phyloP scores from a whole-genome alignment of 2,113 vertebrate genomes.

The Bujurquina vittata region DNA sequence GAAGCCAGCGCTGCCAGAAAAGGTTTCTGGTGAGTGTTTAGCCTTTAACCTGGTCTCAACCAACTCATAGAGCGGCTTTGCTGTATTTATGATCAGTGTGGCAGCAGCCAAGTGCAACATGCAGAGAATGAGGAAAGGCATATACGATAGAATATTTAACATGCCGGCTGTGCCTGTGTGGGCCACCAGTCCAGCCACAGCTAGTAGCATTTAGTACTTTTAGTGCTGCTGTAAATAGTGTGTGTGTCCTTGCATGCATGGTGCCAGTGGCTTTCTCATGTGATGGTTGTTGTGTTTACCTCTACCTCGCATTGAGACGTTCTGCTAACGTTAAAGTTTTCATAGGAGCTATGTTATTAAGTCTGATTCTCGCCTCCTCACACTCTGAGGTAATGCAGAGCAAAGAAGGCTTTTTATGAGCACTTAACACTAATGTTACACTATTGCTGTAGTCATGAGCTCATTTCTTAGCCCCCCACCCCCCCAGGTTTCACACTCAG shows the following conservation, averaged over 20 bases:
- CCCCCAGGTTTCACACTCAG: conserved; percentile 23
- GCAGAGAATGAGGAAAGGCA: conserved; percentile 5
- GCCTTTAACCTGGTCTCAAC: not conserved
- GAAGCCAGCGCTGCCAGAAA: not conserved
- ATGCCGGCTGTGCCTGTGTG: conserved; percentile 55
- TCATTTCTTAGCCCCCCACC: conserved; percentile 50
- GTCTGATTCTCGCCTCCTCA: conserved; percentile 23
- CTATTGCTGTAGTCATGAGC: conserved; percentile 60
- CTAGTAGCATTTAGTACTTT: conserved; percentile 2
- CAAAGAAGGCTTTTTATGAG: conserved; percentile 64
- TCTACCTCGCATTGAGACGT: not conserved
- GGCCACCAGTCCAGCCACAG: conserved; percentile 13
- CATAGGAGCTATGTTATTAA: conserved; percentile 29
- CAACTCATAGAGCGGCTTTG: conserved; percentile 6
- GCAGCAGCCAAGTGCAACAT: conserved; percentile 2
- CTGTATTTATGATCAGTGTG: conserved; percentile 22
- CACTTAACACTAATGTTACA: conserved; percentile 60
- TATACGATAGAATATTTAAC: conserved; percentile 19
- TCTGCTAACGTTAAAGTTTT: conserved; percentile 42
- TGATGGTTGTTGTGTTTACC: not conserved
- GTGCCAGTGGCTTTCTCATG: conserved; percentile 5
- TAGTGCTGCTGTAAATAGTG: conserved; percentile 37
- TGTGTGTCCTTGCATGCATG: not conserved
- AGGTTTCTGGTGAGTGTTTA: not conserved
- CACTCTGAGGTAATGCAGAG: conserved; percentile 65